Percentiles rank a stretch among this genome's conserved stretches.
These are phyloP conservation scores for Colletes latitarsis DNA, from an alignment of 1,140 invertebrate genomes.

Conservation along the genomic window DNA sequence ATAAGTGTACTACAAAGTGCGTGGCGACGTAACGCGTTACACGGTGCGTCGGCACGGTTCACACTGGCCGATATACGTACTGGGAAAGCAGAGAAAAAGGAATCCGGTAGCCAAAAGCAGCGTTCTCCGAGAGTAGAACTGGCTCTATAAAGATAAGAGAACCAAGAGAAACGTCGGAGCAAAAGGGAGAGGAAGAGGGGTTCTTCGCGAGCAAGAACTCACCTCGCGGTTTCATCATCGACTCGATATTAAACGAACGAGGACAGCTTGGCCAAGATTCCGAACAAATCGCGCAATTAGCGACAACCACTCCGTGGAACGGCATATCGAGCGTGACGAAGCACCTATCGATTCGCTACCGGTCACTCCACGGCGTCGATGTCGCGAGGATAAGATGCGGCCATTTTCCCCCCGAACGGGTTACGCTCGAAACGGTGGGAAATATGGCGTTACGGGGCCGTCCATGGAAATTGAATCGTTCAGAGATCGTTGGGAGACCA, in stretches of 20 bases:
- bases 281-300: constrained; percentile 61
- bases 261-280: constrained; percentile 17
- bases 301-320: background rate
- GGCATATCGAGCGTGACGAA: constrained; percentile 20
- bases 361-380: background rate
- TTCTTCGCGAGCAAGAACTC: background rate
- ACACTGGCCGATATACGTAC: background rate
- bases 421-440: constrained; percentile 1
- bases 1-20: constrained; percentile 18
- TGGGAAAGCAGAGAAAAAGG: background rate
- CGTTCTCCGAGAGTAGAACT: constrained; percentile 24
- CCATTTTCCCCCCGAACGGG: background rate
- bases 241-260: background rate
- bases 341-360: background rate
- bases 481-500: background rate
- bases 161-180: no score
- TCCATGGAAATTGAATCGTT: background rate
- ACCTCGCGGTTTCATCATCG: constrained; percentile 30
- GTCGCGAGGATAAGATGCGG: background rate
- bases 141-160: constrained; percentile 34
- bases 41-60: background rate
- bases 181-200: background rate
- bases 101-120: constrained; percentile 22
- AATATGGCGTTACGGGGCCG: background rate
- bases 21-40: background rate